Base-by-base conservation (phyloP, 2,888 invertebrate species). In the Criorhina ranunculi region DNA sequence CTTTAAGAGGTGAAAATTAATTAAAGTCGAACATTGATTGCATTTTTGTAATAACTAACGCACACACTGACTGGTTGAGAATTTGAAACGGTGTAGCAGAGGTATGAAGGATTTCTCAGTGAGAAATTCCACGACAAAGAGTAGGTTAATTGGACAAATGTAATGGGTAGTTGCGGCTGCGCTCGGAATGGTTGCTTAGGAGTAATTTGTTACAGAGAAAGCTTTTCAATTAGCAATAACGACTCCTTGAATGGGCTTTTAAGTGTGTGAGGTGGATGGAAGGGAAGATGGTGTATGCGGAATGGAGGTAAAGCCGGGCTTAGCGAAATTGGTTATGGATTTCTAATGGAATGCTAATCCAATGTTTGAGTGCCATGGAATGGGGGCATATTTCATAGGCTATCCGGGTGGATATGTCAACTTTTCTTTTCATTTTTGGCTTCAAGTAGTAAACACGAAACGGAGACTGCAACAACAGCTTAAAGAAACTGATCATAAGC, bases 1-100 rank as follows among this genome's bases (percentile, higher is more conserved):
- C 75, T 85, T 76, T 76, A 80, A 70, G 80, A 85, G 75, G 85
- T 85, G 80, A 80, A 85, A 85, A 85, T 85, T 75, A 80, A 85
- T 85, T 85, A 80, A 49, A 80, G 44, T 53, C 75, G 60, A 83
- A 73, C 79, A 83, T 79, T 79, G 83, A 83, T 79, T 59, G 80
- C 75, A 85, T 85, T 76, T 64, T 69, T 76, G 85, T 59, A 60
- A 78, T 78, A 72, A 46, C 64, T 42, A 46, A 3, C 8, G 17
- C 6, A 6, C 5, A 42, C 11, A 9, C 29, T 15, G 11, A 44
- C 17, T 8, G 55, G 29, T 12, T 35, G 44, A 69, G 77, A 62
- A 77, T 69, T 62, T 37, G 59, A 60, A 69, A 46, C 60, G 53
- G 51, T 77, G 53, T 69, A 29, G 33, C 75, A 24, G 19, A 35